Evolutionary conservation across 2,888 invertebrate species (phyloP).

Genomic region (Troides aeacus): DNA sequence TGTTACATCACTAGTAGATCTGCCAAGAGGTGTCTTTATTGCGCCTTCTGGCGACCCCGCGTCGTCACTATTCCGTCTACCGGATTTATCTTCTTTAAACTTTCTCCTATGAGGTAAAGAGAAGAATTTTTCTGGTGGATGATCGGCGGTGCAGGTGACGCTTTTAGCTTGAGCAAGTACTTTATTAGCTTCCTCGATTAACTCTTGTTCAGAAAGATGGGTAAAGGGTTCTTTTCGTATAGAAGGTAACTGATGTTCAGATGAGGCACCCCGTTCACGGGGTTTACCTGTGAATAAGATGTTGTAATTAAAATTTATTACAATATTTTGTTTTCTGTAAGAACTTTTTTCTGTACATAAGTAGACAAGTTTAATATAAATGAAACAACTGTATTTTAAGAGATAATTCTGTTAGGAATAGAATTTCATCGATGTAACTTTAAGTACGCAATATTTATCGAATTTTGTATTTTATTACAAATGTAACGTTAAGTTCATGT

Average conservation of each 20-base stretch:
- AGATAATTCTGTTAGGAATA: too few species aligned
- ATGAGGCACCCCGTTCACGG: conserved; percentile 65
- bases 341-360: neutral
- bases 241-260: conserved; percentile 52
- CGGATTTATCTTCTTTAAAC: conserved; percentile 63
- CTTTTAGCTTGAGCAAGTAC: conserved; percentile 87
- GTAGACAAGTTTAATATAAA: too few species aligned
- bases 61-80: conserved; percentile 79
- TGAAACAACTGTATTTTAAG: too few species aligned
- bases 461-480: neutral
- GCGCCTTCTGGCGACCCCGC: conserved; percentile 54
- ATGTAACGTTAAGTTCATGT: neutral
- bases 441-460: neutral
- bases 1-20: conserved; percentile 81
- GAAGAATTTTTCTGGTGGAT: conserved; percentile 83
- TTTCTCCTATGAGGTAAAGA: conserved; percentile 84
- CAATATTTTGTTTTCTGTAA: neutral
- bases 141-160: conserved; percentile 83
- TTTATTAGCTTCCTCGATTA: conserved; percentile 87
- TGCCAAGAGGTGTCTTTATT: conserved; percentile 66
- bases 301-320: conserved; percentile 1
- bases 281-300: conserved; percentile 67
- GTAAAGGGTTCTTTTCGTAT: conserved; percentile 81
- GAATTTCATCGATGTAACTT: neutral
- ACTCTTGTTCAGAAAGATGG: conserved; percentile 84